Conservation (phyloP, 1,140 invertebrate species). For the Zaprionus tsacasi region DNA sequence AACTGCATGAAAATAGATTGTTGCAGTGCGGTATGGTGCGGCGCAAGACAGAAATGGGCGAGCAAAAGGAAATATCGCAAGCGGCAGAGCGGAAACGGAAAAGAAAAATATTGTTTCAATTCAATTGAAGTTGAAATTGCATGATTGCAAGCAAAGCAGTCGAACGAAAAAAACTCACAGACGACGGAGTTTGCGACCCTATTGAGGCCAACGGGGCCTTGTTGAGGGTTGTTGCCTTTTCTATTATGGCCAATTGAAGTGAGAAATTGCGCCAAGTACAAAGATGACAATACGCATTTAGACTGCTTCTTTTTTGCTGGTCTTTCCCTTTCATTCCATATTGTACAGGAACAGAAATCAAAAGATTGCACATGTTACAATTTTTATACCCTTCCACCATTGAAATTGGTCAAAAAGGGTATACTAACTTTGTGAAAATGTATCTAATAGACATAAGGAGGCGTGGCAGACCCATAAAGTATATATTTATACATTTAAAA, state of each 20-base stretch:
- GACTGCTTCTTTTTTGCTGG: neutral
- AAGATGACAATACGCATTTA: constrained; percentile 36
- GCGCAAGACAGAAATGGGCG: no score
- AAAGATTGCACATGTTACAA: no score
- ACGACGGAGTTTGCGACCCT: neutral
- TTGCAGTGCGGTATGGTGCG: neutral
- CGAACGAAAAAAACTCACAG: constrained; percentile 24
- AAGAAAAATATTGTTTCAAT: constrained; percentile 80
- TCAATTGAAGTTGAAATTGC: constrained; percentile 74
- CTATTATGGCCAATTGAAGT: constrained; percentile 21
- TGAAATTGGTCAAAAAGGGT: no score
- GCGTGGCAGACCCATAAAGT: no score
- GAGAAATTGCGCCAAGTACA: constrained; percentile 54
- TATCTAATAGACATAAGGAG: no score
- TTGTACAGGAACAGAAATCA: no score
- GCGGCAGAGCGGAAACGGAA: constrained; percentile 72
- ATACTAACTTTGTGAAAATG: no score
- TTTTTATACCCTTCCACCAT: no score
- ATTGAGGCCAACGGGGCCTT: neutral
- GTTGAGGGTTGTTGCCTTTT: neutral
- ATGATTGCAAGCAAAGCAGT: constrained; percentile 62
- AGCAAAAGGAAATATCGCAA: constrained; percentile 59
- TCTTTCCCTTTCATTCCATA: neutral
- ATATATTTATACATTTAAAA: no score
- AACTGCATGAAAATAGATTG: constrained; percentile 58